Base-by-base conservation (phyloP, 2,113 vertebrate species). In the Salvator merianae region DNA sequence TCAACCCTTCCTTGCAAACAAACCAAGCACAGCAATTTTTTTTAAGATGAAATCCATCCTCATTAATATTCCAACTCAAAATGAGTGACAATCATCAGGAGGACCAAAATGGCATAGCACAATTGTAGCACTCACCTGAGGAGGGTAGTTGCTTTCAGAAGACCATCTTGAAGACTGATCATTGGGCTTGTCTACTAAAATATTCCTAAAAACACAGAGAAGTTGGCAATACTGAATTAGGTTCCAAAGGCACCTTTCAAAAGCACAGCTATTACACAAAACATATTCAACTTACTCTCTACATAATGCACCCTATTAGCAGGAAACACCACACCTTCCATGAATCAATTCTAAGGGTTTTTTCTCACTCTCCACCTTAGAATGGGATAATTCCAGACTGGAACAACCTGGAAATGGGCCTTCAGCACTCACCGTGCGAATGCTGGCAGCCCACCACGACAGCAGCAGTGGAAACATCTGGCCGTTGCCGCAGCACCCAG, bases 91-190 rank as follows among this genome's bases (percentile, higher is more conserved):
- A 3, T 9, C 16, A 68, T 24, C 30, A 16, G 14, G 18, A 38
- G 24, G 32, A 66, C 22, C 16, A 34, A 28, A 0, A 3, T 2
- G 24, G 7, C 1, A 5, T 30, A 22, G 62, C 7, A 53, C 26
- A 88, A 47, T 32, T 68, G 20, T 79, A 80, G n/a, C 43, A 77
- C 92, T 96, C 93, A 99, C 99, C 97, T 99, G 99, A 66, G 99
- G 99, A 91, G 99, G 99, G 76, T 99, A 99, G 94, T 99, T 99
- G 94, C 98, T 99, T 93, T 99, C 99, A 82, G 99, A 99, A 85
- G 99, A 99, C 99, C 99, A 99, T 85, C 99, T 96, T 87, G 99
- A 99, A 90, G 98, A 99, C 28, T 99, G 99, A 94, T 99, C 99
- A 81, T 97, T 99, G 79, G 98, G 98, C 92, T 98, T 99, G 94